Evolutionary conservation across 2,888 invertebrate species (phyloP).

Genomic region (Eulithis testata): DNA sequence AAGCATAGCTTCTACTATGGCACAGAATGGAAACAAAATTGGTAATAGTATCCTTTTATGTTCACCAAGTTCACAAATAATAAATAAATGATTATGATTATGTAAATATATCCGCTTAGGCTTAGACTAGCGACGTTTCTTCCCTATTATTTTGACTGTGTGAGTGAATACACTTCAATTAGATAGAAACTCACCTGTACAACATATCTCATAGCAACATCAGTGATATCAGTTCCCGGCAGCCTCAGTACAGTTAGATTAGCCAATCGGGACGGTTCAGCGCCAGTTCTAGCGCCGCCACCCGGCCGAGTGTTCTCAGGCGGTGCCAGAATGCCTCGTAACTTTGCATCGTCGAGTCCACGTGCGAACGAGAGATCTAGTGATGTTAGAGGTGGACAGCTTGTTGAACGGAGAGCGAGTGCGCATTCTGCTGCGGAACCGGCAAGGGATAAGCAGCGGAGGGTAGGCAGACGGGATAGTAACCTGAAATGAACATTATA

Average conservation of each 20-base stretch:
- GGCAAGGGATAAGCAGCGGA: conserved; percentile 91
- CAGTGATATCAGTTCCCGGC: conserved; percentile 95
- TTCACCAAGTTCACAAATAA: no score
- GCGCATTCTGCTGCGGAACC: conserved; percentile 91
- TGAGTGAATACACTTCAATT: no score
- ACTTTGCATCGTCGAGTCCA: conserved; percentile 92
- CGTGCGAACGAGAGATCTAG: conserved; percentile 95
- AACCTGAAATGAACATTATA: conserved; percentile 78
- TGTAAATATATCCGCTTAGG: no score
- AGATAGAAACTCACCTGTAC: conserved; percentile 63
- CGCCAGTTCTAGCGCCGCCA: conserved; percentile 70
- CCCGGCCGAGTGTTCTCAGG: conserved; percentile 93
- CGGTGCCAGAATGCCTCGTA: conserved; percentile 93
- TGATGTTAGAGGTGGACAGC: conserved; percentile 90
- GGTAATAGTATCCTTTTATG: no score
- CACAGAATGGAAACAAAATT: no score
- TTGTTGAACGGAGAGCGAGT: conserved; percentile 91
- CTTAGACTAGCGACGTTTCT: no score
- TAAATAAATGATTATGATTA: no score
- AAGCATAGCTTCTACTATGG: no score
- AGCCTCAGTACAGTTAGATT: conserved; percentile 90
- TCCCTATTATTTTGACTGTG: no score
- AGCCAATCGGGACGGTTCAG: conserved; percentile 84
- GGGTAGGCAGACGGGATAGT: conserved; percentile 92
- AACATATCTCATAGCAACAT: conserved; percentile 88